Conservation (phyloP, 2,113 vertebrate species). For the Crotophaga sulcirostris region DNA sequence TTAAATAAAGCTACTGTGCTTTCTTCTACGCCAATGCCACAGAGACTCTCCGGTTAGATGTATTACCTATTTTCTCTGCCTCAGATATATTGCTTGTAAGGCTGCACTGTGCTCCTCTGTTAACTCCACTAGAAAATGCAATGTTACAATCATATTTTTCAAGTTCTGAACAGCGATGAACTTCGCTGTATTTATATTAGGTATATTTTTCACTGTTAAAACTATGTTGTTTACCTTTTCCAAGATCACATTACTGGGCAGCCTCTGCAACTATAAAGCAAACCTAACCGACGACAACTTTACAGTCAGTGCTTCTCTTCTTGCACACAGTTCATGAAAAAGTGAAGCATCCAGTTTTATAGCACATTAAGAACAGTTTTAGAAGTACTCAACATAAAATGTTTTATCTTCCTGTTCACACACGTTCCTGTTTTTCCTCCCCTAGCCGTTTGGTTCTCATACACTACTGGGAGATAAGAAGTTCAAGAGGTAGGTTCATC, state of each 20-base stretch:
- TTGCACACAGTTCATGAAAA: constrained; percentile 73
- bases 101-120: constrained; percentile 60
- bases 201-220: constrained; percentile 76
- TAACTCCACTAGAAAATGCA: constrained; percentile 67
- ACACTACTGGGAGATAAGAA: not conserved
- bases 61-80: constrained; percentile 60
- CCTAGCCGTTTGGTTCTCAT: not conserved
- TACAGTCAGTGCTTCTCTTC: not conserved
- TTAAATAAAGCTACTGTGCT: constrained; percentile 77
- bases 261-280: constrained; percentile 55
- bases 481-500: not conserved
- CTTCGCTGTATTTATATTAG: constrained; percentile 71
- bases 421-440: not conserved
- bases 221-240: constrained; percentile 71
- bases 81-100: constrained; percentile 59
- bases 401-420: not conserved
- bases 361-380: constrained; percentile 12
- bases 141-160: constrained; percentile 60
- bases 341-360: constrained; percentile 34
- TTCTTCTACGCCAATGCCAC: constrained; percentile 59
- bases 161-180: constrained; percentile 50
- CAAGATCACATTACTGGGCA: constrained; percentile 24
- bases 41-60: constrained; percentile 53
- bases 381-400: not conserved
- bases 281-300: constrained; percentile 34